These are phyloP conservation scores for Gallirallus australis DNA, from an alignment of 2,797 vertebrate species.

Conservation along the genomic window DNA sequence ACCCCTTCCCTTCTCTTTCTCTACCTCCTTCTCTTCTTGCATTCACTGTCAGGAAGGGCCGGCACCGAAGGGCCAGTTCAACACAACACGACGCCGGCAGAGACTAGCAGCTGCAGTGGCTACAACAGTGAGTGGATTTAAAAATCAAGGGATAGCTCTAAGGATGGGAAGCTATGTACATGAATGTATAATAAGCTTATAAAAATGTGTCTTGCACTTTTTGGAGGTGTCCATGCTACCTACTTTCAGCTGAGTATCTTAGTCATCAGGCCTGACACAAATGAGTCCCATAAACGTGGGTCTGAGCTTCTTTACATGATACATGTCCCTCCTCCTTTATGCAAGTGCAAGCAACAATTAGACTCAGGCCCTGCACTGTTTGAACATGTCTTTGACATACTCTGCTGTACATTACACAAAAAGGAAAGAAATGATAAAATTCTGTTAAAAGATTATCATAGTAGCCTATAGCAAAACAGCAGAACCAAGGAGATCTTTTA, in stretches of 20 bases:
- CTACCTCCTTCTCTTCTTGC: slow-evolving; percentile 75
- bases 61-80: slow-evolving; percentile 82
- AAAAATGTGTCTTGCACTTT: slow-evolving; percentile 29
- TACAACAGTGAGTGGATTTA: slow-evolving; percentile 85
- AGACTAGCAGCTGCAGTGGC: slow-evolving; percentile 84
- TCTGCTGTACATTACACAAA: background rate
- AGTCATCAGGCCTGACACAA: background rate
- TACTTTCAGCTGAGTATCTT: background rate
- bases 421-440: background rate
- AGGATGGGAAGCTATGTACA: slow-evolving; percentile 53
- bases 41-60: slow-evolving; percentile 85
- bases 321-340: background rate
- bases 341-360: background rate
- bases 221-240: background rate
- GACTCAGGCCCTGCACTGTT: background rate
- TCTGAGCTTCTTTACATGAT: background rate
- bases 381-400: background rate
- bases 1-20: slow-evolving; percentile 62
- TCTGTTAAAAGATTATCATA: background rate
- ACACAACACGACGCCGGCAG: slow-evolving; percentile 81
- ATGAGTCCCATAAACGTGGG: background rate
- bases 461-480: background rate
- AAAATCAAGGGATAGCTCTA: slow-evolving; percentile 71
- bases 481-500: background rate
- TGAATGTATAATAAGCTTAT: slow-evolving; percentile 1